Base-by-base conservation (phyloP, 64 coral and sea anemone genomes). In the Montipora capricornis region DNA sequence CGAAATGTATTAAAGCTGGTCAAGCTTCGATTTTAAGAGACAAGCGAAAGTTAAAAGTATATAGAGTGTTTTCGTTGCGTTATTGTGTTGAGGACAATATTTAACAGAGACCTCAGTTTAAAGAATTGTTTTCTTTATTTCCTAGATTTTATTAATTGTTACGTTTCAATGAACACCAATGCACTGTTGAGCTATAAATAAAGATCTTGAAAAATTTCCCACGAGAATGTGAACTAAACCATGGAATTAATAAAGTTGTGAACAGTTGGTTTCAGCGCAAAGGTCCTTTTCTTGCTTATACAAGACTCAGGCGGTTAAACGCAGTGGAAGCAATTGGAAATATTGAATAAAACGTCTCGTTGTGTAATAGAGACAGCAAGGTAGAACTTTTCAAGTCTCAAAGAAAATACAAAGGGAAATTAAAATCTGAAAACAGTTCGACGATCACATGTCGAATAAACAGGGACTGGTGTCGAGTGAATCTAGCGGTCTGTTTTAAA, bases 181-280 rank as follows among this genome's bases (percentile, higher is more conserved):
- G 4, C 8, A 49, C 17, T 49, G 16, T 5, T 62, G 49, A 14
- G 17, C 82, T 86, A 86, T 86, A 86, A 86, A 86, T 86, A 86
- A 71, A 62, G 70, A 14, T 9, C 76, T 52, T 70, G 62, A 73
- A 47, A 82, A 86, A n/a, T 45, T 86, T 86, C 82, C 82, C 82
- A 86, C 82, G 82, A 86, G 82, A 86, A 86, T 86, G 45, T 86
- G 14, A 86, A 86, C 64, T 68, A 71, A 69, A 68, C 82, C 82
- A 68, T 86, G 82, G 45, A 86, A 64, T 86, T 49, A 3, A 86
- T 86, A 68, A 86, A 86, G 64, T 71, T 20, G 17, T 86, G 73
- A 86, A 86, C 82, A 86, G 71, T 7, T 73, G 2, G 3, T 45
- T 57, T 73, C 66, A 11, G 2, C 49, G 62, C n/a, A 5, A 49